Base-by-base conservation (phyloP, 92 coral and sea anemone species). In the Plumapathes pennacea region DNA sequence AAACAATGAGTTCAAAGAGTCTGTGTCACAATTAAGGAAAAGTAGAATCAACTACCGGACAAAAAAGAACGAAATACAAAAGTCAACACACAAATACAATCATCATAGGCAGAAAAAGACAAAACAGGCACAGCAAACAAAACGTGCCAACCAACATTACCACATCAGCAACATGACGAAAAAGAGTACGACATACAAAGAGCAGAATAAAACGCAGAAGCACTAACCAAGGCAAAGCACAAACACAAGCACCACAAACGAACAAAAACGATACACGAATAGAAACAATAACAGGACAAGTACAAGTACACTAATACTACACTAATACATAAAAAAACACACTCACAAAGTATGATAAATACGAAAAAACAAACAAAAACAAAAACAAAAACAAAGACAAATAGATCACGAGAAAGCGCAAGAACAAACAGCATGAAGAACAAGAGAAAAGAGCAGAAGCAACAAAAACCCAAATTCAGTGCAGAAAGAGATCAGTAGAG, bases 1-100 rank as follows among this genome's bases (percentile, higher is more conserved):
- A 82, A 79, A 94, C 88, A 46, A 94, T 69, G 49, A 94, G 86
- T 78, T 94, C 99, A 70, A 94, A 94, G 79, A 79, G 77, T 77
- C 82, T 94, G 66, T 43, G 46, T 45, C 41, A 36, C 9, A 23
- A 80, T 89, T 60, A 86, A 88, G 95, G 95, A 86, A 77, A 24
- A 20, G 4, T 18, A 39, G 50, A 9, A 8, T 34, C 40, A 8
- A 34, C 9, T 8, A 34, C 40, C 40, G 9, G 8, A n/a, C n/a
- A 34, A n/a, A 34, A 34, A 8, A 34, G n/a, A 34, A 8, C n/a
- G n/a, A 34, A 8, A 28, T 24, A 18, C 25, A 32, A 19, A 34
- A 32, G 0, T 44, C 25, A 24, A 18, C 9, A 4, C 5, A 15
- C 39, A 1, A 26, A 28, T 19, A 1, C 2, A 1, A 31, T 25